phyloP scores from a whole-genome alignment of 1,140 invertebrate genomes.

The Acyrthosiphon pisum region DNA sequence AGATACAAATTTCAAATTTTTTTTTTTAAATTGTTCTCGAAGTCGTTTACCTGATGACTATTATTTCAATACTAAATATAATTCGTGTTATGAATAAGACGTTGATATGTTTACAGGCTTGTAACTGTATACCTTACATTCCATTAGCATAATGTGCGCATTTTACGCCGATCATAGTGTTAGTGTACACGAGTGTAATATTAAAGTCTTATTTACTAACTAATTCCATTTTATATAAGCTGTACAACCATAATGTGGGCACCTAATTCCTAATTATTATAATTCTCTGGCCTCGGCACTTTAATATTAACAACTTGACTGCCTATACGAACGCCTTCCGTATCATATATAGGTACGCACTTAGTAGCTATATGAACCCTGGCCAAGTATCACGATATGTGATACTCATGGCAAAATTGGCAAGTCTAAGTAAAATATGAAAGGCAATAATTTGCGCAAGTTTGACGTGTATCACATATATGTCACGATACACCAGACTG shows the following conservation, averaged over 20 bases:
- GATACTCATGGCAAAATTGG: background rate
- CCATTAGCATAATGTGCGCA: background rate
- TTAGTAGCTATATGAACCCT: background rate
- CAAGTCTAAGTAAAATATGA: background rate
- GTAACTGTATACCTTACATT: background rate
- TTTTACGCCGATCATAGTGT: background rate
- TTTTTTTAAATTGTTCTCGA: background rate
- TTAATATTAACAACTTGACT: background rate
- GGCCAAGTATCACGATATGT: background rate
- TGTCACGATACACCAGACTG: background rate
- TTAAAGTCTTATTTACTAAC: background rate
- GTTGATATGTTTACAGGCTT: background rate
- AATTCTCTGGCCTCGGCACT: background rate
- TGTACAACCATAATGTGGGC: background rate
- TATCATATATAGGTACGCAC: background rate
- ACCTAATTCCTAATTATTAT: background rate
- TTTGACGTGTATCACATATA: background rate
- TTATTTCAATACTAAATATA: too few species aligned
- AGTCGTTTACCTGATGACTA: too few species aligned
- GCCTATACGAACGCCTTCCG: background rate
- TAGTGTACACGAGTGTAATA: background rate
- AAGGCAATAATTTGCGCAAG: background rate
- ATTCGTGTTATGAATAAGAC: too few species aligned
- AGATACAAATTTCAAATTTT: too few species aligned
- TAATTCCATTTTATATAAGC: background rate